Percentiles rank a stretch among this genome's conserved stretches.
phyloP scores from a whole-genome alignment of 2,113 vertebrate species.

The Malurus melanocephalus region DNA sequence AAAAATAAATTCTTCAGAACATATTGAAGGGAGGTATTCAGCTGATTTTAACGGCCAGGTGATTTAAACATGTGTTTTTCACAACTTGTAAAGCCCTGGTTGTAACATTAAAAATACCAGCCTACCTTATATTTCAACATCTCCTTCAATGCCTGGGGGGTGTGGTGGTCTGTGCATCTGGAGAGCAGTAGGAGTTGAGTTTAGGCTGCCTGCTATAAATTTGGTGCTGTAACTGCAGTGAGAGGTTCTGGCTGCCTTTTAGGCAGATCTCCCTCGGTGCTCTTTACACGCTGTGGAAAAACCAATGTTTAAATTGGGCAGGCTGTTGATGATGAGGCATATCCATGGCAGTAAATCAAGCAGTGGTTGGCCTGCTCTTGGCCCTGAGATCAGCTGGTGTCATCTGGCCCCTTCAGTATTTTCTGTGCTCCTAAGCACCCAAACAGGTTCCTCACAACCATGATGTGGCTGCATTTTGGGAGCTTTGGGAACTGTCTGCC shows the following conservation, averaged over 20 bases:
- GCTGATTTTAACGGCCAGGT: neutral
- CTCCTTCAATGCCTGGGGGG: fast-evolving
- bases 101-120: neutral
- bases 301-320: neutral
- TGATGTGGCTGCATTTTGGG: neutral
- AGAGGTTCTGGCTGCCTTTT: neutral
- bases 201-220: neutral
- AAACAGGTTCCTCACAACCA: neutral
- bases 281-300: neutral
- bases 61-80: neutral
- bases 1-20: neutral
- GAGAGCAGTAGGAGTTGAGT: neutral
- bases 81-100: neutral
- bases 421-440: neutral
- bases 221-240: neutral
- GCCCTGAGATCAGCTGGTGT: neutral
- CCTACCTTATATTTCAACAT: neutral
- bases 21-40: neutral
- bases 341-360: neutral
- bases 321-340: neutral
- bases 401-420: neutral
- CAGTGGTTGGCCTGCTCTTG: neutral
- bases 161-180: neutral
- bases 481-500: neutral
- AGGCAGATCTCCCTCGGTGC: neutral